Conservation (phyloP, 2,797 vertebrate genomes). For the Clamator glandarius region DNA sequence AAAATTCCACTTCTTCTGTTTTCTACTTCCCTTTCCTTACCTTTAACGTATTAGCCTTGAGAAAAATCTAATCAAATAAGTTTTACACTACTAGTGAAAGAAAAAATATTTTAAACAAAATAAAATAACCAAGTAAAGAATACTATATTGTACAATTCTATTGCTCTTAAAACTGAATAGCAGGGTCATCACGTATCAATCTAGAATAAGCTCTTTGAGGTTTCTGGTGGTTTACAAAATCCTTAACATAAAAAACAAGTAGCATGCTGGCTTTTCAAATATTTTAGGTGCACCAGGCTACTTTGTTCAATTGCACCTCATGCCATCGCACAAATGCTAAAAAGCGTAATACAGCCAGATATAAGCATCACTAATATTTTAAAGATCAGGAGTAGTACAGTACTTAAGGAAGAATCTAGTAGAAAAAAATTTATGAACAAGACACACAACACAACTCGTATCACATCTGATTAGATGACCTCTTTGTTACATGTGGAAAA, state of each 20-base stretch:
- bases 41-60: background rate
- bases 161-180: background rate
- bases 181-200: background rate
- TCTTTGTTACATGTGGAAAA: background rate
- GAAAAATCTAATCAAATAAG: background rate
- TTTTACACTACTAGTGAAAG: background rate
- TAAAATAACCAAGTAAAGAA: background rate
- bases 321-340: background rate
- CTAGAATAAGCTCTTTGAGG: background rate
- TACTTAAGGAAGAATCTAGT: background rate
- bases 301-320: background rate
- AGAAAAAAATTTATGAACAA: background rate
- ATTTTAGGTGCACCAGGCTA: background rate
- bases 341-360: background rate
- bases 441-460: background rate
- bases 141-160: background rate
- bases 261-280: background rate
- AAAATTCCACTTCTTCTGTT: background rate
- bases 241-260: background rate
- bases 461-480: background rate
- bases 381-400: background rate
- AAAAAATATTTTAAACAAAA: background rate
- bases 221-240: background rate
- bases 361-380: background rate
- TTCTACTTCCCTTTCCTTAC: background rate